These are phyloP conservation scores for Chloroceryle inda DNA, from an alignment of 2,797 vertebrate species.

Conservation along the genomic window DNA sequence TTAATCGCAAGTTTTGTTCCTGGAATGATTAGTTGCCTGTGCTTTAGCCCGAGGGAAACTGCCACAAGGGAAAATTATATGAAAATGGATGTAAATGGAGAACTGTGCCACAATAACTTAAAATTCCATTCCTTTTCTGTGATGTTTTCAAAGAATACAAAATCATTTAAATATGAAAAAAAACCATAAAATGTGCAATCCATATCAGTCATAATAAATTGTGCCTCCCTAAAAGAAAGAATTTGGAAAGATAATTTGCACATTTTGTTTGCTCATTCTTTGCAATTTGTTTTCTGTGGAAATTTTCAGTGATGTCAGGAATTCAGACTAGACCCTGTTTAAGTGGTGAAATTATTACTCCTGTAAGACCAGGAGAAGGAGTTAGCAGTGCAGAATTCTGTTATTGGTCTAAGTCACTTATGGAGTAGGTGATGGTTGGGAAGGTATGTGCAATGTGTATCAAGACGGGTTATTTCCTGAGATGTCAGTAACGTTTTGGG, in stretches of 20 bases:
- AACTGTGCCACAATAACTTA: background rate
- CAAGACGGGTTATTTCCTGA: background rate
- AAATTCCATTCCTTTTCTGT: slow-evolving; percentile 13
- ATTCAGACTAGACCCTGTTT: background rate
- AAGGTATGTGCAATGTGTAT: accelerated
- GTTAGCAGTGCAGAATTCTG: background rate
- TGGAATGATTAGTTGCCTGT: background rate
- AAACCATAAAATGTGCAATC: background rate
- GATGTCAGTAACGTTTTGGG: background rate
- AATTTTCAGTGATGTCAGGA: background rate
- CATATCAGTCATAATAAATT: background rate
- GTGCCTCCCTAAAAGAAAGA: background rate
- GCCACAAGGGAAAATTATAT: background rate
- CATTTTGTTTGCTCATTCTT: background rate
- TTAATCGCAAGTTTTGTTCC: slow-evolving; percentile 20
- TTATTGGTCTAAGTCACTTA: background rate
- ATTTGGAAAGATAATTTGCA: background rate
- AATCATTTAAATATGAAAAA: background rate
- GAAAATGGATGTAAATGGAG: background rate
- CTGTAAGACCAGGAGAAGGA: background rate
- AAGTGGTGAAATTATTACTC: background rate
- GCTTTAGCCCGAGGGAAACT: slow-evolving; percentile 7
- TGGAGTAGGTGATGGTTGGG: background rate
- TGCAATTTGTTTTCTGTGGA: background rate
- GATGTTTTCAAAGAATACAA: background rate